A percentile compares a stretch with the other conserved stretches of the same genome.
Conservation (phyloP, 2,113 vertebrate genomes). For the Chionis minor region DNA sequence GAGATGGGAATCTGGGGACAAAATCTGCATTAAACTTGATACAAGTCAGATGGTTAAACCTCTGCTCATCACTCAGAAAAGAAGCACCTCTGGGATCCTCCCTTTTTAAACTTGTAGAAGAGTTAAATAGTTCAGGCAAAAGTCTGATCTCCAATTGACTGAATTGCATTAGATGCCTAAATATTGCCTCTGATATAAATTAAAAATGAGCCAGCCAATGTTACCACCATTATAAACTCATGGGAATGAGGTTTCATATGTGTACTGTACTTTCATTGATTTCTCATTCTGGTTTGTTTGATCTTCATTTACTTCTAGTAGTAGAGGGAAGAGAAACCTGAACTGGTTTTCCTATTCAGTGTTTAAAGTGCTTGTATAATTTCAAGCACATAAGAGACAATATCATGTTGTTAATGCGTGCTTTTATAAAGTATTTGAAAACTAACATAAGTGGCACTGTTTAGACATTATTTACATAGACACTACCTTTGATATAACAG, state of each 20-base stretch:
- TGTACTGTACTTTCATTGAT: background rate
- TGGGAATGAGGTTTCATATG: background rate
- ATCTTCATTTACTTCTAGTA: conserved; percentile 13
- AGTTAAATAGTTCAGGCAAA: background rate
- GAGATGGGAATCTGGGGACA: background rate
- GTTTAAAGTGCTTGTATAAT: background rate
- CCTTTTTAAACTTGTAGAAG: background rate
- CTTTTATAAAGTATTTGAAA: background rate
- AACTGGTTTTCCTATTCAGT: background rate
- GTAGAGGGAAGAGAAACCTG: background rate
- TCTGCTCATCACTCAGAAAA: background rate
- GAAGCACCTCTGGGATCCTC: background rate
- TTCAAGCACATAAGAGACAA: background rate
- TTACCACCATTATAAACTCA: background rate
- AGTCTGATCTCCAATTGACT: background rate
- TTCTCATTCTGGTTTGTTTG: background rate
- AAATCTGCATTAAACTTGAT: background rate
- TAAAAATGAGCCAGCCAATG: background rate
- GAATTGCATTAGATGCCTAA: background rate
- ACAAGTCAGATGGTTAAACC: background rate
- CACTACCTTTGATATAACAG: background rate
- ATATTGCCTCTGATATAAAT: conserved; percentile 2
- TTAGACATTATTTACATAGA: background rate
- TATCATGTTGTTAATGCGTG: background rate
- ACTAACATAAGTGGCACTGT: background rate